A percentile compares a stretch with the other conserved stretches of the same genome.
These are phyloP conservation scores for Ictidomys tridecemlineatus DNA, from an alignment of 2,113 vertebrate species.

Conservation along the genomic window DNA sequence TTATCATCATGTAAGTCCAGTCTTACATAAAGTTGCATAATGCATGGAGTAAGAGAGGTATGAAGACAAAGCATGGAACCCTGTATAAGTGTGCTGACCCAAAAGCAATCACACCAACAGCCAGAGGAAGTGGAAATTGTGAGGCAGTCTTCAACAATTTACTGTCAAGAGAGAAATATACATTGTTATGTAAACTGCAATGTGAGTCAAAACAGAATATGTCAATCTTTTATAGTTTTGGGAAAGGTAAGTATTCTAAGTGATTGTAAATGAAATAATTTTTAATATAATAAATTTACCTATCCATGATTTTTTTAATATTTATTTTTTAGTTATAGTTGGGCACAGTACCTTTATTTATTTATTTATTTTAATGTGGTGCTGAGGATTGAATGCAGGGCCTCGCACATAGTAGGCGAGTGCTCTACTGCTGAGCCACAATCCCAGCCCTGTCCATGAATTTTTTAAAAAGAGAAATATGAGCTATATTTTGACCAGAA, in stretches of 20 bases:
- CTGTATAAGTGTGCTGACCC: conserved; percentile 94
- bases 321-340: no score
- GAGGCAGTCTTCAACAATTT: conserved; percentile 91
- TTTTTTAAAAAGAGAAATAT: background rate
- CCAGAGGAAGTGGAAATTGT: conserved; percentile 91
- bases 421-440: no score
- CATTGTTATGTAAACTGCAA: conserved; percentile 1
- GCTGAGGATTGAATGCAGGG: no score
- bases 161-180: conserved; percentile 86
- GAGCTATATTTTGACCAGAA: conserved; percentile 19
- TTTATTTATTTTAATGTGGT: no score
- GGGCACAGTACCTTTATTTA: no score
- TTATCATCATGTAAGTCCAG: background rate
- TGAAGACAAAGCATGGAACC: conserved; percentile 91
- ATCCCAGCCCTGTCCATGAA: background rate
- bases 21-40: conserved; percentile 91
- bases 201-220: background rate
- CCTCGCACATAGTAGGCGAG: no score
- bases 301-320: background rate
- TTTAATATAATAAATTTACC: background rate
- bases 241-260: conserved; percentile 1
- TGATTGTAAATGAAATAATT: conserved; percentile 1
- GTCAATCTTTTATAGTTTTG: background rate
- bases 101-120: conserved; percentile 92
- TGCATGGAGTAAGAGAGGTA: conserved; percentile 90